Percentiles rank a stretch among this genome's conserved stretches.
Conservation (phyloP, 2,888 invertebrate genomes). For the Notodonta ziczac region DNA sequence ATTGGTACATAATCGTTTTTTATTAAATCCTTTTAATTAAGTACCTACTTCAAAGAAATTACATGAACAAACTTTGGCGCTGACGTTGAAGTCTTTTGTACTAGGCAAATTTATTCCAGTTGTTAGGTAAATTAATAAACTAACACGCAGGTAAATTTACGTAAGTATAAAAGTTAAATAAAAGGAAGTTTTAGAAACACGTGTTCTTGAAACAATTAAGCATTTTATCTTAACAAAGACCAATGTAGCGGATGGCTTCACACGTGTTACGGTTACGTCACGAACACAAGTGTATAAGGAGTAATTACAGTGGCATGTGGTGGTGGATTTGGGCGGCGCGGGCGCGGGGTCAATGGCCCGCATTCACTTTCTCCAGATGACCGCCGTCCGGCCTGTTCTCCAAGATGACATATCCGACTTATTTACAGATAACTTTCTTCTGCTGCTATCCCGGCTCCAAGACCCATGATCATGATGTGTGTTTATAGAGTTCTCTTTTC, state of each 20-base stretch:
- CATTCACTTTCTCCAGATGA: slow-evolving; percentile 50
- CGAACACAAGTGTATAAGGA: slow-evolving; percentile 8
- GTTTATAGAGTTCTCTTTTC: no score
- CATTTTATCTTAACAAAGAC: slow-evolving; percentile 1
- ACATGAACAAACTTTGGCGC: background rate
- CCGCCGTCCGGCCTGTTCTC: slow-evolving; percentile 17
- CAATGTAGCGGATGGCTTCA: background rate
- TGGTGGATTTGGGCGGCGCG: slow-evolving; percentile 37
- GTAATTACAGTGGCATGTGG: slow-evolving; percentile 12
- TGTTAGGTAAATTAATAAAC: no score
- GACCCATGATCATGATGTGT: no score
- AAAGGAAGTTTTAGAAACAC: no score
- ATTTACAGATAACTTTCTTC: slow-evolving; percentile 7
- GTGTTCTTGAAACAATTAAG: no score
- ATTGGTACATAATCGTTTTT: no score
- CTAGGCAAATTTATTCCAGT: slow-evolving; percentile 8
- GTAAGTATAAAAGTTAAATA: no score
- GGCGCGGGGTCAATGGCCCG: slow-evolving; percentile 40
- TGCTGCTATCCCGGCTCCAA: background rate
- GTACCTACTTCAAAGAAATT: background rate
- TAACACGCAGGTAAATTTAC: no score
- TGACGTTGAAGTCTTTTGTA: slow-evolving; percentile 48
- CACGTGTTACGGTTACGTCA: slow-evolving; percentile 11
- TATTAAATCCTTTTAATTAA: no score
- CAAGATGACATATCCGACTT: slow-evolving; percentile 10